Base-by-base conservation (phyloP, 1,140 invertebrate genomes). In the Portunus trituberculatus region DNA sequence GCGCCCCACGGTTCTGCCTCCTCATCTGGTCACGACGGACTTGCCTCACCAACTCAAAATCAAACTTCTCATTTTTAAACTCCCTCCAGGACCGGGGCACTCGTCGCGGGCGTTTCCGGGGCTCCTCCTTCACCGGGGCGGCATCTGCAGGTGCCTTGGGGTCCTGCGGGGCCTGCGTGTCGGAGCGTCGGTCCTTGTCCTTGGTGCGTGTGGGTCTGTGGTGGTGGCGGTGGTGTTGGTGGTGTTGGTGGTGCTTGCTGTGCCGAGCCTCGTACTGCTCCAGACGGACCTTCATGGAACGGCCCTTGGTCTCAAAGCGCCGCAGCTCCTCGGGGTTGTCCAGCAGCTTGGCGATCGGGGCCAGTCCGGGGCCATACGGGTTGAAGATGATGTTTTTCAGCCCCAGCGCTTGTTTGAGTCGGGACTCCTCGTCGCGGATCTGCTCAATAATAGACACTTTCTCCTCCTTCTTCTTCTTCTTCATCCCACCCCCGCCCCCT, bases 391-490 rank as follows among this genome's bases (percentile, higher is more conserved):
- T 87, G 48, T 95, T 95, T 82, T 96, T 95, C 20, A 96, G 76
- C 0, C 96, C 96, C 4, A 96, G 67, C 16, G 96, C 96, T 52
- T 96, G 91, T 20, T 94, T 93, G 20, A 96, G 89, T 32, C 96
- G 31, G 4, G 92, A 95, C 45, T 96, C 96, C 46, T 96, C 91
- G 10, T 94, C 92, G 1, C 92, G 82, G 84, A 96, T 96, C 48
- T 96, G 96, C 25, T 96, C 96, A 82, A 96, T 96, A 14, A 91
- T 45, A 6, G 96, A 96, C 8, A 96, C 92, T 29, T 96, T 96
- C 32, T 96, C 96, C 86, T 96, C 94, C 90, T 96, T 96, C 76
- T 96, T 96, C 83, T 96, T 96, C 94, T 96, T 96, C 88, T 94
- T 96, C 7, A 20, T 31, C 67, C 12, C 20, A 2, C 67, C 67